These are phyloP conservation scores for Picathartes gymnocephalus DNA, from an alignment of 2,113 vertebrate genomes.

Conservation along the genomic window DNA sequence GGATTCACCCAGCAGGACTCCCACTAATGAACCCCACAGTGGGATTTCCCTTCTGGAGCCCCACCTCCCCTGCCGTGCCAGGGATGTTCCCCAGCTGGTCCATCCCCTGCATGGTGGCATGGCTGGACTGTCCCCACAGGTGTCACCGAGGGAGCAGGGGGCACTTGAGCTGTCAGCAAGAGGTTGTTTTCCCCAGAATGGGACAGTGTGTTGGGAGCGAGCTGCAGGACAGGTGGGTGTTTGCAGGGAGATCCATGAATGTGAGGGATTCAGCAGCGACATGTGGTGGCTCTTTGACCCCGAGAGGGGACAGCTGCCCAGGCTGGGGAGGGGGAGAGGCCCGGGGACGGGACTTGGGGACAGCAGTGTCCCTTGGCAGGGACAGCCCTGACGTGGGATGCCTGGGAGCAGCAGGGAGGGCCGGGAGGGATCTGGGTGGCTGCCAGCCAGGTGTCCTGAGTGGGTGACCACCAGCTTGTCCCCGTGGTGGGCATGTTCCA, in stretches of 20 bases:
- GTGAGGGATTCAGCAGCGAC: background rate
- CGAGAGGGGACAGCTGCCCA: constrained; percentile 25
- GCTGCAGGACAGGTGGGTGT: constrained; percentile 33
- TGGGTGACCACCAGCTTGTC: background rate
- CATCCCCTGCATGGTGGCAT: accelerated
- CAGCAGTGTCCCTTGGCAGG: background rate
- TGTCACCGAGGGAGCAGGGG: accelerated
- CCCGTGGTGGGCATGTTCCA: accelerated
- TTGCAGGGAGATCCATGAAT: constrained; percentile 35
- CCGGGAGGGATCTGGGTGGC: background rate
- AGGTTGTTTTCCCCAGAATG: background rate
- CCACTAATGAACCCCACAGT: accelerated
- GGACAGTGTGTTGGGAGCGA: background rate
- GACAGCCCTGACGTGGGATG: background rate
- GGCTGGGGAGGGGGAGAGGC: background rate
- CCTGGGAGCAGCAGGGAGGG: background rate
- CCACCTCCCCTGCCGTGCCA: accelerated
- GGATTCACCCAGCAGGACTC: background rate
- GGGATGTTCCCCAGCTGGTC: background rate
- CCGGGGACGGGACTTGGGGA: background rate
- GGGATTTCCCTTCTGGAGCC: background rate
- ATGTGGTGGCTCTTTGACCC: background rate
- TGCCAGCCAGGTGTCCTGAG: background rate
- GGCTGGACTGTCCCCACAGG: accelerated
- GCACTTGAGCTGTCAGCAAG: background rate